phyloP scores from a whole-genome alignment of 64 coral and sea anemone genomes.

The Exaiptasia diaphana region DNA sequence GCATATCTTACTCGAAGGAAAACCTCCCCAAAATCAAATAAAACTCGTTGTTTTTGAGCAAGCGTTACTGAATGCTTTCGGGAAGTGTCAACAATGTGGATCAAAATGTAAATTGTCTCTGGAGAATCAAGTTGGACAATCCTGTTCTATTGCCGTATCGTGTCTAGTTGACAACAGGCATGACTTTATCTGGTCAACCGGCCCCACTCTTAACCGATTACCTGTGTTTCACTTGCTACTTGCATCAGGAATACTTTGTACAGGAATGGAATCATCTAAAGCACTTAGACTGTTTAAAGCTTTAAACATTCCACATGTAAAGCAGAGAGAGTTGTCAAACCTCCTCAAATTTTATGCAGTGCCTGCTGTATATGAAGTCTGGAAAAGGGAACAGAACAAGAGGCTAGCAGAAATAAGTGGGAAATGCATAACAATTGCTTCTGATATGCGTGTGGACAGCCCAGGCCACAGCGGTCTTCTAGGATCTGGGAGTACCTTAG shows the following conservation, averaged over 20 bases:
- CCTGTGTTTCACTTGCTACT: slow-evolving; percentile 39
- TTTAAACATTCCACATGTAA: slow-evolving; percentile 9
- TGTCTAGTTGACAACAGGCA: slow-evolving; percentile 19
- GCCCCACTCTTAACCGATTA: slow-evolving; percentile 20
- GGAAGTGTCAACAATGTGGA: slow-evolving; percentile 10
- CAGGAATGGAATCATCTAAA: slow-evolving; percentile 10
- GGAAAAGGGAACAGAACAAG: neutral
- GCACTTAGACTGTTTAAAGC: slow-evolving; percentile 10
- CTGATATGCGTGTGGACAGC: slow-evolving; percentile 21
- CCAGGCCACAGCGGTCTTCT: slow-evolving; percentile 24
- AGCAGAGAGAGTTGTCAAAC: slow-evolving; percentile 28
- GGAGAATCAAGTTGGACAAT: slow-evolving; percentile 12
- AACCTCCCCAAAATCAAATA: neutral
- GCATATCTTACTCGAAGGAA: slow-evolving; percentile 2
- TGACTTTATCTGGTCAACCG: slow-evolving; percentile 30
- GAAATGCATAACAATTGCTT: slow-evolving; percentile 6
- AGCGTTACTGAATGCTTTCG: slow-evolving; percentile 13
- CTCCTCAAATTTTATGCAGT: slow-evolving; percentile 9
- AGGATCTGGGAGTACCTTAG: neutral
- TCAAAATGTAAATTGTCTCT: slow-evolving; percentile 23
- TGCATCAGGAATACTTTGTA: slow-evolving; percentile 28
- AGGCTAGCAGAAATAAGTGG: neutral
- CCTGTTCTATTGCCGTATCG: neutral
- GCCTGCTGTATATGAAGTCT: neutral
- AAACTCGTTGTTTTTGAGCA: slow-evolving; percentile 38